phyloP scores from a whole-genome alignment of 2,888 invertebrate species.

The Polyommatus icarus region DNA sequence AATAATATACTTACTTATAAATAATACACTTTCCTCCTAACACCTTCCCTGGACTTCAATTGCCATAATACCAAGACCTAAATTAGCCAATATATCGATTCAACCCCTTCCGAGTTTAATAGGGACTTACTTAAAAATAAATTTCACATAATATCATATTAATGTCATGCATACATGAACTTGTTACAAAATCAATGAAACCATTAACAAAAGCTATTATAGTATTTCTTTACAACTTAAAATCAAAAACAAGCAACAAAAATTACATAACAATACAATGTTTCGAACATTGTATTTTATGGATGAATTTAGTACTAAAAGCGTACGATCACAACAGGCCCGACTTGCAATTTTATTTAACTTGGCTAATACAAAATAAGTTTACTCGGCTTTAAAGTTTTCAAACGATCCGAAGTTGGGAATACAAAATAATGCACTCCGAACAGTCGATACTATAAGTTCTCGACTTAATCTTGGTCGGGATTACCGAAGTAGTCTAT shows the following conservation, averaged over 20 bases:
- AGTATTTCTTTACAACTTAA: not conserved
- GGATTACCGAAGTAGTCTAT: constrained; percentile 59
- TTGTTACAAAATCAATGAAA: not conserved
- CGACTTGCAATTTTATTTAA: constrained; percentile 43
- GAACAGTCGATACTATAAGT: constrained; percentile 65
- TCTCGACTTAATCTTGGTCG: constrained; percentile 68
- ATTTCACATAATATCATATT: too few relatives aligned
- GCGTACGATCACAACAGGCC: constrained; percentile 21
- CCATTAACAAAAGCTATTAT: not conserved
- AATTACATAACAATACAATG: not conserved
- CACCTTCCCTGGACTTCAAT: too few relatives aligned
- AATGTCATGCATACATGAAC: too few relatives aligned
- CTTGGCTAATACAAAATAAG: constrained; percentile 51
- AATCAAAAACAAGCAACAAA: not conserved
- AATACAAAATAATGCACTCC: constrained; percentile 66
- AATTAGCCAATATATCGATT: too few relatives aligned
- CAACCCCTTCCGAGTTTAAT: too few relatives aligned
- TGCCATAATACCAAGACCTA: too few relatives aligned
- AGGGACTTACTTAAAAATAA: too few relatives aligned
- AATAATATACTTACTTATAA: too few relatives aligned
- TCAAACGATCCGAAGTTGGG: constrained; percentile 45
- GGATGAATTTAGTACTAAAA: constrained; percentile 22
- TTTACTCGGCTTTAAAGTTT: constrained; percentile 47
- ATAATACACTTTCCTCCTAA: too few relatives aligned
- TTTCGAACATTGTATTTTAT: constrained; percentile 20